These are phyloP conservation scores for Sycophila texana DNA, from an alignment of 2,888 invertebrate genomes.

Conservation along the genomic window DNA sequence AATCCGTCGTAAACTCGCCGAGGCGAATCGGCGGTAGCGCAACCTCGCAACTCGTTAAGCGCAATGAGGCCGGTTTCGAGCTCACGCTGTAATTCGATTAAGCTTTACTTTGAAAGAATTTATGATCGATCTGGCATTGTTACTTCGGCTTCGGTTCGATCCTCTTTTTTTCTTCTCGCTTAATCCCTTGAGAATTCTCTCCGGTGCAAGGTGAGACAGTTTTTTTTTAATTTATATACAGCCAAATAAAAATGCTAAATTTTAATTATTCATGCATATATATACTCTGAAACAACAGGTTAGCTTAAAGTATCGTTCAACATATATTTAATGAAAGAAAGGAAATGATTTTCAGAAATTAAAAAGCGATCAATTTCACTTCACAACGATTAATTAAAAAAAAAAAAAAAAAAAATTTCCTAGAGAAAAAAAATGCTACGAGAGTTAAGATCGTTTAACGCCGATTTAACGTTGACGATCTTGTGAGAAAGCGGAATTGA, in stretches of 20 bases:
- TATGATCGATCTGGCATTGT: conserved; percentile 31
- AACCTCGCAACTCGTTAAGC: conserved; percentile 29
- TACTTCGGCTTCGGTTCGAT: neutral
- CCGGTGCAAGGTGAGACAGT: neutral
- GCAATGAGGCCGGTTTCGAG: conserved; percentile 44
- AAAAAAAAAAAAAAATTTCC: neutral
- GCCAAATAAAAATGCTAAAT: neutral
- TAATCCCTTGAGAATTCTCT: no score
- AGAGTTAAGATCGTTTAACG: conserved; percentile 26
- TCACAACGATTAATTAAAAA: neutral
- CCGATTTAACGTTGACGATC: conserved; percentile 19
- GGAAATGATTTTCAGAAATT: neutral
- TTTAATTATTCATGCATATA: conserved; percentile 19
- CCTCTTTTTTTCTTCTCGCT: neutral
- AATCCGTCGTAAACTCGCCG: conserved; percentile 32
- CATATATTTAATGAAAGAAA: neutral
- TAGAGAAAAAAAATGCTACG: conserved; percentile 6
- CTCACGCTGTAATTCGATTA: conserved; percentile 50
- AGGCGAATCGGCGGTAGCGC: conserved; percentile 37
- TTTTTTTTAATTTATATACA: conserved; percentile 13
- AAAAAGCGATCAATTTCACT: neutral
- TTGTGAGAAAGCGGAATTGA: conserved; percentile 68
- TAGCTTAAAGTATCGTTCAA: neutral
- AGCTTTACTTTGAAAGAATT: conserved; percentile 41
- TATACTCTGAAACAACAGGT: neutral